phyloP scores from a whole-genome alignment of 2,797 vertebrate genomes.

The Otolemur crassicaudatus region DNA sequence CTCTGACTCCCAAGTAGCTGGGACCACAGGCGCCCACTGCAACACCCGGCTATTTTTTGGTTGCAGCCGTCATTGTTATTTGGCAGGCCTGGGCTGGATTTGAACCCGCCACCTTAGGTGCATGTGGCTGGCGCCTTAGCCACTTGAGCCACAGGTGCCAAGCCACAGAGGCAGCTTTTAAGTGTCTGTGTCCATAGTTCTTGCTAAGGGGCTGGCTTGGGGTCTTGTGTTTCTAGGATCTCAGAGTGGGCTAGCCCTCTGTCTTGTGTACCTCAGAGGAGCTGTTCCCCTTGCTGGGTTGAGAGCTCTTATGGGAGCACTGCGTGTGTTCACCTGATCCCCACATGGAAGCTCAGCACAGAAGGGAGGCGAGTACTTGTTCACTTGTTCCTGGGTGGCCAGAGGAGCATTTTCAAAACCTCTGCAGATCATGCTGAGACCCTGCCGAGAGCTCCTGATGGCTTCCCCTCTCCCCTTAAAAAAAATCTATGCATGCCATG shows the following conservation, averaged over 20 bases:
- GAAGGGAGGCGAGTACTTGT: background rate
- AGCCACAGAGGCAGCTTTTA: background rate
- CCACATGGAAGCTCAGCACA: background rate
- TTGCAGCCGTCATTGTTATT: too few relatives aligned
- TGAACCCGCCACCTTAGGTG: too few relatives aligned
- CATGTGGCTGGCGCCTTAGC: too few relatives aligned
- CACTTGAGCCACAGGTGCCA: too few relatives aligned
- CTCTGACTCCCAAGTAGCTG: too few relatives aligned
- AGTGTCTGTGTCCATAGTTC: background rate
- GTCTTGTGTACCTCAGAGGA: background rate
- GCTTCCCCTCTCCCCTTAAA: background rate
- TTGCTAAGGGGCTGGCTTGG: background rate
- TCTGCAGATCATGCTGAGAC: too few relatives aligned
- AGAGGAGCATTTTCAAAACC: background rate
- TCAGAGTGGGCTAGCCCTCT: background rate
- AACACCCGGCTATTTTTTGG: too few relatives aligned
- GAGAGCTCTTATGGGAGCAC: background rate
- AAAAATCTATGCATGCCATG: background rate
- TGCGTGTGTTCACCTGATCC: too few relatives aligned
- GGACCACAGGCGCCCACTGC: too few relatives aligned
- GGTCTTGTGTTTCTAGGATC: background rate
- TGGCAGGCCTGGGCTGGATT: too few relatives aligned
- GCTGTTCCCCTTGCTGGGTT: too few relatives aligned
- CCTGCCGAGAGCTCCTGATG: background rate
- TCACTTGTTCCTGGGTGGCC: background rate